Conservation (phyloP, 2,797 vertebrate species). For the Garrulus glandarius region DNA sequence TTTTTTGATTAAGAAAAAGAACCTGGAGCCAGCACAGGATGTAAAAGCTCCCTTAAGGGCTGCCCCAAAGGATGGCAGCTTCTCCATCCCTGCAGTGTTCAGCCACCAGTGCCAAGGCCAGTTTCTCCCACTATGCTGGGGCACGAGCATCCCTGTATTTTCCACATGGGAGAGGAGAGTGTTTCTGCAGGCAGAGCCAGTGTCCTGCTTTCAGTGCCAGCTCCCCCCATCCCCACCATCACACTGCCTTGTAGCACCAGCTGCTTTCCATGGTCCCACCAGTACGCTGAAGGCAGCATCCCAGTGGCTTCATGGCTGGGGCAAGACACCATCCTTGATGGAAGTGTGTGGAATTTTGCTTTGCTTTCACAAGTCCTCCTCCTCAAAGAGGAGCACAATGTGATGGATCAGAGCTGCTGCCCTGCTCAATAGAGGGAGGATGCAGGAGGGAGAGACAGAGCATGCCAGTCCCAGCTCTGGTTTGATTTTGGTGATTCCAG, state of each 20-base stretch:
- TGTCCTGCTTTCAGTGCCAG: not conserved
- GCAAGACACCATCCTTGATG: not conserved
- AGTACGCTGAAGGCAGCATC: not conserved
- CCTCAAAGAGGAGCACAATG: not conserved
- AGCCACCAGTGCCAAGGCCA: not conserved
- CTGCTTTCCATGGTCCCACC: not conserved
- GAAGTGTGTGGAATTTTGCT: not conserved
- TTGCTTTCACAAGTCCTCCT: not conserved
- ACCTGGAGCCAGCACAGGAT: not conserved
- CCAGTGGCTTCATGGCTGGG: not conserved
- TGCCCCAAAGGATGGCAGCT: not conserved
- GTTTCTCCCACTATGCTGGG: accelerated
- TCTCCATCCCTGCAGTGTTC: not conserved
- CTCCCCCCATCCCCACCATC: accelerated
- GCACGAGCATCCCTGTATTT: accelerated
- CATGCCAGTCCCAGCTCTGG: not conserved
- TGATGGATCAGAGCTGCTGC: not conserved
- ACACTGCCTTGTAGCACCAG: not conserved
- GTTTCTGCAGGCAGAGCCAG: not conserved
- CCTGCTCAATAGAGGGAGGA: not conserved
- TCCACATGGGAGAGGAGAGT: not conserved
- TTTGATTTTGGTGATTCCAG: not conserved
- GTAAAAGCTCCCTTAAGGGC: not conserved
- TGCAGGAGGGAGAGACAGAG: not conserved
- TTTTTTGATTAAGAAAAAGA: not conserved